Conservation (phyloP, 2,113 vertebrate species). For the Penelope pileata region DNA sequence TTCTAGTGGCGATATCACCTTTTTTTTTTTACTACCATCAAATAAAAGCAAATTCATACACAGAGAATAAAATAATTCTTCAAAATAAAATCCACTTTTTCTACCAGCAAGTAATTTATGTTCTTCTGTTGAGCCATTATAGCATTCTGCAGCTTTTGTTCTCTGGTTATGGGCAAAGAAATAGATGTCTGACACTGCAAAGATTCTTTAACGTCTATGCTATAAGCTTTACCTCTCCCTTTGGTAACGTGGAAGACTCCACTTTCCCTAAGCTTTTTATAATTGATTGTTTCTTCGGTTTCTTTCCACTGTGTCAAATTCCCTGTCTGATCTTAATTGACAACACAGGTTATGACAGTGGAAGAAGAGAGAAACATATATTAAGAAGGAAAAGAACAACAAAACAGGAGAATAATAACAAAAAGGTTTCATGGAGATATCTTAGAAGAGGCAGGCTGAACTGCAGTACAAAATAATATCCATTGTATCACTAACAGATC, state of each 20-base stretch:
- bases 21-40: not conserved
- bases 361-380: not conserved
- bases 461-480: not conserved
- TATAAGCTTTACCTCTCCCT: not conserved
- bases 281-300: not conserved
- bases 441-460: not conserved
- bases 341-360: not conserved
- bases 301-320: not conserved
- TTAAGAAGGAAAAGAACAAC: not conserved
- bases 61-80: not conserved
- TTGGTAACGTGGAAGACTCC: not conserved
- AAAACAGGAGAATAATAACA: not conserved
- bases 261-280: not conserved
- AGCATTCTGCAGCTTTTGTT: not conserved
- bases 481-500: not conserved
- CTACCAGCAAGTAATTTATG: not conserved
- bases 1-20: not conserved
- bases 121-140: not conserved
- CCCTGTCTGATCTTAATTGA: not conserved
- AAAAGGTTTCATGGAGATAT: not conserved
- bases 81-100: not conserved
- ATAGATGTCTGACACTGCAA: not conserved
- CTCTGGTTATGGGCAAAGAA: not conserved
- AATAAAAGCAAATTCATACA: not conserved
- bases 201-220: not conserved